These are phyloP conservation scores for Macrophya alboannulata DNA, from an alignment of 2,888 invertebrate species.

Conservation along the genomic window DNA sequence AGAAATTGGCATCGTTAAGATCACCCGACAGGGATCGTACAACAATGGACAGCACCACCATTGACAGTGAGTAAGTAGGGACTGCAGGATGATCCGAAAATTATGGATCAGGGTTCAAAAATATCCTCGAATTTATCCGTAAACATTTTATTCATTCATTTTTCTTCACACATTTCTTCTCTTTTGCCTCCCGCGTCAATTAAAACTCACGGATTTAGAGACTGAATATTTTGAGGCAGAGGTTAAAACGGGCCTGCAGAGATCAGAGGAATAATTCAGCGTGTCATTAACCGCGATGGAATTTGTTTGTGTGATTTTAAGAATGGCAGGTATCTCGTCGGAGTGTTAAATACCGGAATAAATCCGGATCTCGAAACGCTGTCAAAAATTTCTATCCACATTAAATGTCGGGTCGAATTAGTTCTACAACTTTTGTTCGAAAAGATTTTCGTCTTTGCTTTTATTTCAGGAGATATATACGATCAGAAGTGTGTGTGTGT, in stretches of 20 bases:
- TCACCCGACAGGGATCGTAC: constrained; percentile 30
- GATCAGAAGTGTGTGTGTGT: neutral
- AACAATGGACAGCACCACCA: constrained; percentile 23
- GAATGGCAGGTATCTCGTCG: neutral
- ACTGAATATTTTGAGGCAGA: neutral
- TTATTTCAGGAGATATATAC: neutral
- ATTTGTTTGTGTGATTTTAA: constrained; percentile 22
- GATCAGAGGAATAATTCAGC: neutral
- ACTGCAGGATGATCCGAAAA: neutral
- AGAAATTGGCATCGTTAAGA: constrained; percentile 46
- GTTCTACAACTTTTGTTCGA: neutral
- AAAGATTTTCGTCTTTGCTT: neutral
- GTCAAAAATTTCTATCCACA: neutral
- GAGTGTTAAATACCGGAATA: neutral
- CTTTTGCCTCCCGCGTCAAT: neutral
- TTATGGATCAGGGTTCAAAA: neutral
- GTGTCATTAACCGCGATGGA: neutral
- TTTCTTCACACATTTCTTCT: neutral
- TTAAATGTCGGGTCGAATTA: neutral
- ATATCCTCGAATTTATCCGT: neutral
- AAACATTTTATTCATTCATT: neutral
- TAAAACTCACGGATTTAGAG: neutral
- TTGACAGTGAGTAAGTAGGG: constrained; percentile 1
- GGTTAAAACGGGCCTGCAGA: neutral
- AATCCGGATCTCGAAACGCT: neutral